These are phyloP conservation scores for Hyperoplus lanceolatus DNA, from an alignment of 2,797 vertebrate genomes.

Conservation along the genomic window DNA sequence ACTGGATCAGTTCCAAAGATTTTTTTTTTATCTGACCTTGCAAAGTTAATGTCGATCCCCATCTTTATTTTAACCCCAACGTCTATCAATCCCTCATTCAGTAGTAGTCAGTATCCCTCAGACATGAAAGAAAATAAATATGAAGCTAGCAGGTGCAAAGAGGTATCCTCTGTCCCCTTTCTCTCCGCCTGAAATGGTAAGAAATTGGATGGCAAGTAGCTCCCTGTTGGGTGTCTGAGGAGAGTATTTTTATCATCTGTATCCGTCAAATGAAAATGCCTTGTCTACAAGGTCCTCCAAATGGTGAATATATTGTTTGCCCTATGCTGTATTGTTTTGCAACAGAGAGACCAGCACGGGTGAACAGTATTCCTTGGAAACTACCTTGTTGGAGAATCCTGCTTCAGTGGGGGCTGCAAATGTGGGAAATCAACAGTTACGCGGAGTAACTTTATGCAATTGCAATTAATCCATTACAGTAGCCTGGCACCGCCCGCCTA, in stretches of 20 bases:
- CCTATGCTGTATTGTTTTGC: conserved; percentile 26
- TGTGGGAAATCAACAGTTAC: conserved; percentile 9
- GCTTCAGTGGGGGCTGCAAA: not conserved
- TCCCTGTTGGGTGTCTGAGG: conserved; percentile 56
- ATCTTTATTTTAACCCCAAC: conserved; percentile 18
- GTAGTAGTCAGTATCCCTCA: conserved; percentile 33
- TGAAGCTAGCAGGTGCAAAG: conserved; percentile 50
- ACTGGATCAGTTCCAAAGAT: not conserved
- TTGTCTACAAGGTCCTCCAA: conserved; percentile 52
- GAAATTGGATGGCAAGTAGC: conserved; percentile 58
- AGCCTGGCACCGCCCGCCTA: too few relatives aligned
- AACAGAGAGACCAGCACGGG: conserved; percentile 29
- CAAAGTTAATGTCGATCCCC: conserved; percentile 12
- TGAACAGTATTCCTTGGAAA: not conserved
- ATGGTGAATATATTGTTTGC: conserved; percentile 30
- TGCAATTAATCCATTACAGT: too few relatives aligned
- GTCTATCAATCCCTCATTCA: conserved; percentile 43
- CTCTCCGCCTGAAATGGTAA: conserved; percentile 45
- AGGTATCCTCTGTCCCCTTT: conserved; percentile 32
- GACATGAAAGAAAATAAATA: conserved; percentile 59
- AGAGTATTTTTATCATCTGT: conserved; percentile 62
- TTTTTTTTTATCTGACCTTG: conserved; percentile 8
- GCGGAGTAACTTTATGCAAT: too few relatives aligned
- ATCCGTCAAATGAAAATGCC: conserved; percentile 61
- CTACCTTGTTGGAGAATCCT: not conserved